These are phyloP conservation scores for Procambarus clarkii DNA, from an alignment of 1,140 invertebrate genomes.

Conservation along the genomic window DNA sequence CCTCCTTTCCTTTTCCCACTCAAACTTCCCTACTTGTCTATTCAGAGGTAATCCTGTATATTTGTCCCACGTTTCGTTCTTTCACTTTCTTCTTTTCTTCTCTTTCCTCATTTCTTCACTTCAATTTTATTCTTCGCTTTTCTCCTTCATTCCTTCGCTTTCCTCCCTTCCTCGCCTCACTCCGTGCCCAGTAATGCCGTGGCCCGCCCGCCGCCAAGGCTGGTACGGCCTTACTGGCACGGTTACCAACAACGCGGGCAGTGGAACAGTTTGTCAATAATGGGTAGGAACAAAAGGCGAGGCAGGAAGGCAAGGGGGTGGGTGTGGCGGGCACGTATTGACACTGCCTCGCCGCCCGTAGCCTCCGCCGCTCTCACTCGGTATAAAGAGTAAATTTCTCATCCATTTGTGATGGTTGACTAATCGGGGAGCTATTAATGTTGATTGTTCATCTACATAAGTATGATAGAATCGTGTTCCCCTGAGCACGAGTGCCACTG, in stretches of 20 bases:
- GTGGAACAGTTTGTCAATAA: constrained; percentile 28
- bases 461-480: constrained; percentile 45
- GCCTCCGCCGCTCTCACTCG: neutral
- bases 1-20: neutral
- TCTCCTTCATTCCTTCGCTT: neutral
- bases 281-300: constrained; percentile 7
- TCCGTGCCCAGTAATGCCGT: neutral
- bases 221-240: neutral
- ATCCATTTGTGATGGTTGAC: constrained; percentile 54
- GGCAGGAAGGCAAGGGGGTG: neutral
- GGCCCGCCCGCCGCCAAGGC: no score
- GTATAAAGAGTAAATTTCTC: constrained; percentile 48
- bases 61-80: neutral
- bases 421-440: constrained; percentile 51
- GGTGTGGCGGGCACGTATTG: neutral
- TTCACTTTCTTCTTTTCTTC: neutral
- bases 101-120: no score
- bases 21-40: neutral
- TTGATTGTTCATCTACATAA: constrained; percentile 57
- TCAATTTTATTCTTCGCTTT: neutral
- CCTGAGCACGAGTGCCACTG: constrained; percentile 7
- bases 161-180: constrained; percentile 4
- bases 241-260: neutral
- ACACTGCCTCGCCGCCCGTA: constrained; percentile 9
- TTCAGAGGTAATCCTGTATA: neutral